Conservation (phyloP, 2,888 invertebrate species). For the Amiota minor region DNA sequence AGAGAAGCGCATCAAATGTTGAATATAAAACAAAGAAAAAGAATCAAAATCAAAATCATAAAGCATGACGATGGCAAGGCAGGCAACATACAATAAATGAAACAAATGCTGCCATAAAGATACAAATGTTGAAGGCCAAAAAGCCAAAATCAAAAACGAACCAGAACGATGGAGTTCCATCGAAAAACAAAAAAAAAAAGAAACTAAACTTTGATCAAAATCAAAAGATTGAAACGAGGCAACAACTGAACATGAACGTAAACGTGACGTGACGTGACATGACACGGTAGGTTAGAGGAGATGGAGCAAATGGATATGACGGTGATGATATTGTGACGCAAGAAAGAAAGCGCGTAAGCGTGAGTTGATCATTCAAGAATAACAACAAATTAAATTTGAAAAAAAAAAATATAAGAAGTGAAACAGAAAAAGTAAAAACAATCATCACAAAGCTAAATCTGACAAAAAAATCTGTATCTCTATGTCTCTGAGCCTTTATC, state of each 20-base stretch:
- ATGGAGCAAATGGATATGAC: neutral
- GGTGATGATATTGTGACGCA: neutral
- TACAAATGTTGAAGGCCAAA: constrained; percentile 45
- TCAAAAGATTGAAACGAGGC: neutral
- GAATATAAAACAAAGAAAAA: constrained; percentile 29
- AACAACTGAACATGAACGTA: neutral
- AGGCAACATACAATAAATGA: neutral
- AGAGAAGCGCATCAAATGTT: constrained; percentile 63
- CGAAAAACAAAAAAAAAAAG: too few relatives aligned
- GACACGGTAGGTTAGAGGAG: neutral
- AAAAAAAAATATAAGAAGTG: neutral
- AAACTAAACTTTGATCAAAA: constrained; percentile 33
- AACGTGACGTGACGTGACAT: constrained; percentile 29
- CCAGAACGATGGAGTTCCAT: neutral
- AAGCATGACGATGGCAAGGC: constrained; percentile 59
- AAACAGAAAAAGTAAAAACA: neutral
- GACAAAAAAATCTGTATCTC: neutral
- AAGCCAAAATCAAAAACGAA: constrained; percentile 17
- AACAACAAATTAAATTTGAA: neutral
- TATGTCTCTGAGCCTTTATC: neutral
- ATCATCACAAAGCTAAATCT: neutral
- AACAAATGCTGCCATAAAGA: too few relatives aligned
- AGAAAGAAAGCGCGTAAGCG: neutral
- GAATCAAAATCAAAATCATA: constrained; percentile 55
- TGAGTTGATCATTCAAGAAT: neutral